Evolutionary conservation across 2,113 vertebrate species (phyloP), one percentile per base, ranked within the genome.

Genomic region (Rousettus leschenaultii): DNA sequence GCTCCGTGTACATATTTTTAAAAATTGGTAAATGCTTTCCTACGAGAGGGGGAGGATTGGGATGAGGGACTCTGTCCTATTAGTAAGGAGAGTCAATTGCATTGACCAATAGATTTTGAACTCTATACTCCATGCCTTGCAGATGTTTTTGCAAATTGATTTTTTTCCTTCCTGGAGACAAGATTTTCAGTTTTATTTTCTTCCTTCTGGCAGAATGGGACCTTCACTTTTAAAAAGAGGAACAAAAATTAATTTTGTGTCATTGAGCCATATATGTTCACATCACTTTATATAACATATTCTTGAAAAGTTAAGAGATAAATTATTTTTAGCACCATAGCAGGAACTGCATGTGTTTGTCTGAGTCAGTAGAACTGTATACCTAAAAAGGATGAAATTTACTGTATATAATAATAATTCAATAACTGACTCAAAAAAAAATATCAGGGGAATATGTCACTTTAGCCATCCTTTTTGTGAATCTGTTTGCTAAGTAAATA

Each of bases 231-330:
- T 77, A 94, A 55, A 80, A 92, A 85, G 65, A 43, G 85, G 33
- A 71, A 59, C 30, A n/a, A 66, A 70, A 77, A 85, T 91, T 90
- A 85, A 91, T 93, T 90, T 94, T 95, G n/a, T 74, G 53, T 88
- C 79, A 57, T 87, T 71, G 77, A 59, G 28, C 40, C 75, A 43
- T 61, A 13, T 6, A 19, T 78, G 24, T n/a, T 33, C 51, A 68
- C 1, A 1, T 63, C 57, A 65, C 11, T 95, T 89, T 68, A 57
- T 78, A 6, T 55, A 74, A 86, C 5, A 0, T 66, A 53, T 51
- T 95, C 61, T 89, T 92, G 68, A 74, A 93, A 94, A 92, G 68
- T 86, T 78, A 55, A 55, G 75, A 70, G 57, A 28, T 77, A 63
- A 86, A 53, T 74, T 71, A 5, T 45, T 78, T 68, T 80, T 53